A percentile compares a stretch with the other conserved stretches of the same genome.
phyloP scores from a whole-genome alignment of 2,113 vertebrate genomes.

The Cynopterus brachyotis region DNA sequence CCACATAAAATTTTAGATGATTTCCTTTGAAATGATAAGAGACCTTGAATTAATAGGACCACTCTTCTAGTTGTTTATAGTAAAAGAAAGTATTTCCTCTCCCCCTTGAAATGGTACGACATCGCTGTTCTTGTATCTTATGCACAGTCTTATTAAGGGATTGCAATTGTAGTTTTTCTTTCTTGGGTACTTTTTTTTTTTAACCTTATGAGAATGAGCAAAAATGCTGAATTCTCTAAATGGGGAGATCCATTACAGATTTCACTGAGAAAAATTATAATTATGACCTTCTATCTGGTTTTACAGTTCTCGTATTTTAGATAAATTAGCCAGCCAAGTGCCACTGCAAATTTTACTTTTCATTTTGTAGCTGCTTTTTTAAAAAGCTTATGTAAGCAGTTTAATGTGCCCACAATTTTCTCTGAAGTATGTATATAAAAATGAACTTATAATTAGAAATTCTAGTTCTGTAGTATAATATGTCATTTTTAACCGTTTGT shows the following conservation, averaged over 20 bases:
- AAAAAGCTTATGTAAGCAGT: conserved; percentile 63
- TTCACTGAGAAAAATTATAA: conserved; percentile 72
- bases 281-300: conserved; percentile 74
- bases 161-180: conserved; percentile 36
- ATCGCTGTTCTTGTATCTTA: not conserved
- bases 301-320: conserved; percentile 72
- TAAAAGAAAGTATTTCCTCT: conserved; percentile 26
- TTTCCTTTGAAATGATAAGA: conserved; percentile 75
- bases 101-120: conserved; percentile 31
- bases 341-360: conserved; percentile 64
- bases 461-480: not conserved
- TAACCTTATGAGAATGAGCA: not conserved
- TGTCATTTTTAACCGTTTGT: conserved; percentile 28
- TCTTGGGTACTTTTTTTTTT: not conserved
- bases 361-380: conserved; percentile 56
- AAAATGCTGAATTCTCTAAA: conserved; percentile 69
- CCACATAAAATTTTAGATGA: conserved; percentile 76
- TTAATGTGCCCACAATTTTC: conserved; percentile 56
- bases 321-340: conserved; percentile 70
- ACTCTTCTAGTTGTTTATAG: conserved; percentile 56
- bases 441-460: conserved; percentile 57
- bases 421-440: conserved; percentile 53
- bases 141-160: not conserved
- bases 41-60: conserved; percentile 73
- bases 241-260: conserved; percentile 46